Conservation (phyloP, 2,797 vertebrate species). For the Phoxinus dragarum region DNA sequence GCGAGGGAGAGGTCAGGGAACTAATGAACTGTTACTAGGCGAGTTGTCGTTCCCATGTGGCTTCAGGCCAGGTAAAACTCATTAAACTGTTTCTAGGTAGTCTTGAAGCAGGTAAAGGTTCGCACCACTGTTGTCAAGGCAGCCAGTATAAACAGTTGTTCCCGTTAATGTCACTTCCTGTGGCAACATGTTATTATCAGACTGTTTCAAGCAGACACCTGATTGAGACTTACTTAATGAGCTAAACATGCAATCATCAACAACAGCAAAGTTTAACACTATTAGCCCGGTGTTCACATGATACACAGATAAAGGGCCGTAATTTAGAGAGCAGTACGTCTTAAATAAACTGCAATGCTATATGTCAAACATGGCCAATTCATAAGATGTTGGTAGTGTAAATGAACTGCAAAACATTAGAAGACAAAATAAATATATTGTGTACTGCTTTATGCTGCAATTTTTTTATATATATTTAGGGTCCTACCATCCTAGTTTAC, state of each 20-base stretch:
- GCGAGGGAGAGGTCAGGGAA: constrained; percentile 16
- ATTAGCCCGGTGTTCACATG: neutral
- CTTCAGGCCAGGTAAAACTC: constrained; percentile 43
- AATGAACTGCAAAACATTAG: neutral
- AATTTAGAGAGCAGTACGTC: neutral
- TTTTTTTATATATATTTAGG: too few relatives aligned
- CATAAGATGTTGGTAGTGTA: neutral
- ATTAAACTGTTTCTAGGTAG: constrained; percentile 70
- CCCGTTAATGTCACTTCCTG: constrained; percentile 35
- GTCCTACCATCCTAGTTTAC: neutral
- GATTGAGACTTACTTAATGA: constrained; percentile 51
- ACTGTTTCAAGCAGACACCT: constrained; percentile 38
- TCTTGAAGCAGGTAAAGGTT: constrained; percentile 57
- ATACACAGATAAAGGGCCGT: neutral
- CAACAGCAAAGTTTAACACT: constrained; percentile 26
- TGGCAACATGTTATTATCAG: constrained; percentile 34
- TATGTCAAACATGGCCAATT: neutral
- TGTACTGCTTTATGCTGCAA: neutral
- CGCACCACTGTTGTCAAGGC: constrained; percentile 48
- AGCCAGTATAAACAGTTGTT: constrained; percentile 40
- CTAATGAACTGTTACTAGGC: constrained; percentile 68
- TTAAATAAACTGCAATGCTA: neutral
- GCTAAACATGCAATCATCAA: constrained; percentile 50
- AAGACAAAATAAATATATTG: neutral
- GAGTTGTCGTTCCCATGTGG: constrained; percentile 52